Evolutionary conservation across 2,113 vertebrate species (phyloP), one percentile per base, ranked within the genome.

Genomic region (Struthio camelus): DNA sequence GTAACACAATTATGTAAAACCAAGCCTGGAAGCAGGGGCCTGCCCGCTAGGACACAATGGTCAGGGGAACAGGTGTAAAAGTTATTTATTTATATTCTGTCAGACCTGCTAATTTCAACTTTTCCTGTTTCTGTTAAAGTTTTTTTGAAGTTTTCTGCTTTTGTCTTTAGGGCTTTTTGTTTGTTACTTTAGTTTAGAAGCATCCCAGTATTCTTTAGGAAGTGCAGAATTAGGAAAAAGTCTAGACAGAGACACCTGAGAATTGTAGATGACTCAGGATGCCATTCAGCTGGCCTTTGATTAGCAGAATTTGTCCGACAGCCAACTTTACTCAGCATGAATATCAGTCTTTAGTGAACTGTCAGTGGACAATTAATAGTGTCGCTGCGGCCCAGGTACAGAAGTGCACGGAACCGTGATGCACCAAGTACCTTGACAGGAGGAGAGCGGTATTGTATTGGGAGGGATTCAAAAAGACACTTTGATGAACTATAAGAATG

Each of bases 271-370:
- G 87, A 82, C 36, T 96, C 65, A 65, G 32, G 9, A 85, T 81
- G 12, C 25, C 53, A 27, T 80, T 82, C 87, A 72, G 56, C 70
- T 80, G 77, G 80, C 30, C 72, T 94, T 89, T 89, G 91, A 94
- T 87, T 87, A 96, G 56, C 53, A 72, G 32, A 66, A 51, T 85
- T 91, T 87, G 20, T 79, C 84, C 59, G 40, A 24, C 80, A 92
- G 80, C 27, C 44, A 89, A 6, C 62, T 89, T 86, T 66, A 58
- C 78, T 92, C n/a, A 72, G 70, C 2, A 1, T 38, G 32, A 87
- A 9, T 67, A 94, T 72, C 48, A 58, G 36, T 48, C 58, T 89
- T 67, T 61, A 79, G 18, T n/a, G 86, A 87, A 78, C 81, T 3
- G 3, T 51, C 86, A 54, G 28, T 34, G 11, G 7, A 56, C 24